Evolutionary conservation across 2,888 invertebrate genomes (phyloP).

Genomic region (Argyresthia albistria): DNA sequence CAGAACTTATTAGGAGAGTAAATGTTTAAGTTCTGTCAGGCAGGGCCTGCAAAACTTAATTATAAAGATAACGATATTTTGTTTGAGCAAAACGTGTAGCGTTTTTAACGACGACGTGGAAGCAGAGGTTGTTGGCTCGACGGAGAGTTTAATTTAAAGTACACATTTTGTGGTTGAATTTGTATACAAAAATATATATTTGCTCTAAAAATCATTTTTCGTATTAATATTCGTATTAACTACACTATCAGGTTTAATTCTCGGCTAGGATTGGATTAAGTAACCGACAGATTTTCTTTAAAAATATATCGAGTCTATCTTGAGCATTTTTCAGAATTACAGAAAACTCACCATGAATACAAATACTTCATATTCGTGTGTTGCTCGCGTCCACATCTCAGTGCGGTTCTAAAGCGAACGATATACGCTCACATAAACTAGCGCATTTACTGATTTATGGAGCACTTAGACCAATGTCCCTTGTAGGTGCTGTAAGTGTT

Average conservation of each 20-base stretch:
- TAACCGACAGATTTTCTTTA: too few species aligned
- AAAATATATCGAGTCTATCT: too few species aligned
- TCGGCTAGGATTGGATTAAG: too few species aligned
- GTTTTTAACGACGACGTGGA: neutral
- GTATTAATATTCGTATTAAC: too few species aligned
- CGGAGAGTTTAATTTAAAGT: neutral
- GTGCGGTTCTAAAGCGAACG: too few species aligned
- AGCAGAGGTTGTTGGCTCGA: neutral
- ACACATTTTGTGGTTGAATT: neutral
- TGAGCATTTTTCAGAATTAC: too few species aligned
- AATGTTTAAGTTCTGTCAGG: neutral
- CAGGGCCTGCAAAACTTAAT: neutral
- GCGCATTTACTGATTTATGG: slow-evolving; percentile 38
- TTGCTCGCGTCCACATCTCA: too few species aligned
- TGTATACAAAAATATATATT: neutral
- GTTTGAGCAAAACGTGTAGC: neutral
- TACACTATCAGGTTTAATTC: too few species aligned
- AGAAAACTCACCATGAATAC: too few species aligned
- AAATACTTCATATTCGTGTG: too few species aligned
- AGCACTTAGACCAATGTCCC: slow-evolving; percentile 40
- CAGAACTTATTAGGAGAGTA: neutral
- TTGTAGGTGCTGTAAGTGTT: slow-evolving; percentile 27
- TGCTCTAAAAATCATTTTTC: too few species aligned
- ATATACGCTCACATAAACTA: slow-evolving; percentile 20
- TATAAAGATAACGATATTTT: neutral